Evolutionary conservation across 2,888 invertebrate genomes (phyloP).

Genomic region (Shargacucullia verbasci): DNA sequence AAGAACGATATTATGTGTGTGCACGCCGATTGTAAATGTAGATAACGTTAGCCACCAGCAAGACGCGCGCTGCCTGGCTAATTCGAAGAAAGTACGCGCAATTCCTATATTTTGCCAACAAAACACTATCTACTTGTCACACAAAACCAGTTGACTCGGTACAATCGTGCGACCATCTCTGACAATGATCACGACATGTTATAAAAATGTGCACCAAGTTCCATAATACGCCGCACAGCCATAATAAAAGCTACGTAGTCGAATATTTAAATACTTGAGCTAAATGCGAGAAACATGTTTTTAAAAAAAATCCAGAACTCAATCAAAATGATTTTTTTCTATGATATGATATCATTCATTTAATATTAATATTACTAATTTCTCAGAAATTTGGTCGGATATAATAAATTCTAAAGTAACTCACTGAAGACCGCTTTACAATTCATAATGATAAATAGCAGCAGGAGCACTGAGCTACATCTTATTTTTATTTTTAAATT

Average conservation of each 20-base stretch:
- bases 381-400: too few relatives aligned
- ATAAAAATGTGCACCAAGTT: conserved; percentile 38
- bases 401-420: too few relatives aligned
- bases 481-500: not conserved
- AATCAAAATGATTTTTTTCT: too few relatives aligned
- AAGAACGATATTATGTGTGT: conserved; percentile 49
- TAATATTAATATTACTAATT: too few relatives aligned
- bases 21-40: conserved; percentile 57
- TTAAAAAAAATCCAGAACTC: too few relatives aligned
- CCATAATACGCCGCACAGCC: conserved; percentile 8
- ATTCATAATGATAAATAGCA: too few relatives aligned
- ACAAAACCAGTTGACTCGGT: conserved; percentile 54
- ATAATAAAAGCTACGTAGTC: conserved; percentile 12
- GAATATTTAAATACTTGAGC: too few relatives aligned
- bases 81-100: conserved; percentile 66
- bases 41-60: conserved; percentile 57
- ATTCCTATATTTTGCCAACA: conserved; percentile 61
- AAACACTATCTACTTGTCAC: conserved; percentile 48
- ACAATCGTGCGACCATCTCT: conserved; percentile 53
- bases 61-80: conserved; percentile 64
- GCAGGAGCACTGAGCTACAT: not conserved
- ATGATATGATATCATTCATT: too few relatives aligned
- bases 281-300: too few relatives aligned
- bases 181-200: conserved; percentile 58
- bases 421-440: too few relatives aligned